Evolutionary conservation across 1,140 invertebrate species (phyloP), one percentile per base, ranked within the genome.

Genomic region (Eciton burchellii): DNA sequence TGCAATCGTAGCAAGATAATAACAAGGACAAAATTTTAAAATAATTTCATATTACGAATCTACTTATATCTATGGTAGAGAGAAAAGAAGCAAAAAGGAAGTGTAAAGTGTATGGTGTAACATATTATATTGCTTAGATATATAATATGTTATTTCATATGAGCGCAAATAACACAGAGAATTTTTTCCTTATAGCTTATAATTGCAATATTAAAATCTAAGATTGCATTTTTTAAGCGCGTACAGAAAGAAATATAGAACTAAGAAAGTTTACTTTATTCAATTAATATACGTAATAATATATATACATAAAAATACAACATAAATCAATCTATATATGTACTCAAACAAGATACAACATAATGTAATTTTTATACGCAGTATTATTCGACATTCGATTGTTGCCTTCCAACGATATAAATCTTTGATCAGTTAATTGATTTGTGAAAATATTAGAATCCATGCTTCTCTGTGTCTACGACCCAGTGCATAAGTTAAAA

Each of bases 321-420:
- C 26, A 41, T 41, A 77, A 76, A 52, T n/a, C 66, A 14, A 77
- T 43, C 12, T 45, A 8, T 19, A 9, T 52, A 52, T 41, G 35
- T 35, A 35, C 35, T 76, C 19, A 54, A 77, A 43, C 3, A 35
- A 68, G 60, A 54, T 52, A n/a, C n/a, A 21, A 66, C 21, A 19
- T 49, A 63, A 49, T 3, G 73, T 21, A 56, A 77, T 77, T 77
- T 68, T 77, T 29, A 77, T 68, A 77, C 16, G 21, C 62, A 77
- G 74, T 77, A 77, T 77, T 77, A 77, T 54, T 19, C 54, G 16
- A 77, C n/a, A 43, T 43, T n/a, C 43, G 4, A 77, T 43, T 24
- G 63, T 77, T 68, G 35, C 45, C 45, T 65, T 76, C 43, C 62
- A 56, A 41, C 41, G 41, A 76, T 66, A 77, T 16, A 54, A 45